Evolutionary conservation across 2,113 vertebrate genomes (phyloP).

Genomic region (Nibea albiflora): DNA sequence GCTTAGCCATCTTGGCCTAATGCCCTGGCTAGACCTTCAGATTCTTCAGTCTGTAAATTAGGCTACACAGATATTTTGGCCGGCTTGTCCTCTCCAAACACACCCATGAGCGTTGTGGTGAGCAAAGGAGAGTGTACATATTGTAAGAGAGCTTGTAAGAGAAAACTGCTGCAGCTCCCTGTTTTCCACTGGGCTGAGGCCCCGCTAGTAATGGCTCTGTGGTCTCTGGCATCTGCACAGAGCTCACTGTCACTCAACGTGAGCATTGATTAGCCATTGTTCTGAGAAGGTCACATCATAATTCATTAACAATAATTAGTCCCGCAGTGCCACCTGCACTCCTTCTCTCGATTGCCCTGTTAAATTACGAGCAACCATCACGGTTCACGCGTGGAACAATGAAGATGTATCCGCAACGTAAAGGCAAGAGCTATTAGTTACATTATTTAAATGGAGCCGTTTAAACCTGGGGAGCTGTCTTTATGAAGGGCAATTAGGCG

Average conservation of each 20-base stretch:
- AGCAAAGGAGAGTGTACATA: conserved; percentile 25
- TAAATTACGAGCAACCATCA: conserved; percentile 93
- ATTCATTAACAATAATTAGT: conserved; percentile 97
- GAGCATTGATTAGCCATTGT: conserved; percentile 94
- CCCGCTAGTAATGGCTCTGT: conserved; percentile 59
- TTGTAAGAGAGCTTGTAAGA: conserved; percentile 19
- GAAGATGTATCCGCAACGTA: conserved; percentile 91
- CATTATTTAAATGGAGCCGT: conserved; percentile 98
- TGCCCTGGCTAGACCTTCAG: neutral
- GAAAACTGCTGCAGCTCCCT: conserved; percentile 34
- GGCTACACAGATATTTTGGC: conserved; percentile 28
- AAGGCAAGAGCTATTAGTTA: conserved; percentile 97
- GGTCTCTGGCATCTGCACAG: conserved; percentile 86
- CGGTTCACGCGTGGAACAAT: conserved; percentile 87
- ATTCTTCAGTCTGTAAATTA: conserved; percentile 24
- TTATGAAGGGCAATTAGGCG: conserved; percentile 99
- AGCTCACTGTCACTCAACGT: conserved; percentile 86
- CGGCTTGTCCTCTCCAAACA: neutral
- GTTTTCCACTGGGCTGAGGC: conserved; percentile 69
- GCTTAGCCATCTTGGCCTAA: neutral
- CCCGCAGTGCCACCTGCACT: conserved; percentile 89
- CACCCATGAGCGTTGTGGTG: conserved; percentile 9
- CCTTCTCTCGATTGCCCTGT: conserved; percentile 93
- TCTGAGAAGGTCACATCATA: conserved; percentile 99
- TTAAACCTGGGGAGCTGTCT: conserved; percentile 96